These are phyloP conservation scores for Torymus tubicola DNA, from an alignment of 2,888 invertebrate genomes.

Conservation along the genomic window DNA sequence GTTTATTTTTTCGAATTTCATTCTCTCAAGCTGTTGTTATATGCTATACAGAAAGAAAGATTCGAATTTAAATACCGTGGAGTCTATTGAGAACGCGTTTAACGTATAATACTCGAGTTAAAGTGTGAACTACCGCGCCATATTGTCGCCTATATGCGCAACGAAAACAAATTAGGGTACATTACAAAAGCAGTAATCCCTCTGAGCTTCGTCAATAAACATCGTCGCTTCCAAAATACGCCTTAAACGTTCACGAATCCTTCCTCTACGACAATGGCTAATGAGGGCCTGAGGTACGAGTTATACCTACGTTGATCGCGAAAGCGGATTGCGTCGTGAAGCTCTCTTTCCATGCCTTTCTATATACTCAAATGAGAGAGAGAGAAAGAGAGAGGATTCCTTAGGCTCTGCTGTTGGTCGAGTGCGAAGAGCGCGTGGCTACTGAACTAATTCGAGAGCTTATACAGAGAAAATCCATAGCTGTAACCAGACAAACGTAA, in stretches of 20 bases:
- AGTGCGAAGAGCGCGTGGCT: not conserved
- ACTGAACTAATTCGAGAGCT: constrained; percentile 38
- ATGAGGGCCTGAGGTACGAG: constrained; percentile 5
- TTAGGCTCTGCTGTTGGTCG: not conserved
- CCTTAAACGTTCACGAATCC: not conserved
- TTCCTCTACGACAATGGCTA: constrained; percentile 22
- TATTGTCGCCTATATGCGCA: too few species aligned
- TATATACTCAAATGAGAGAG: constrained; percentile 35
- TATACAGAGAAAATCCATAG: constrained; percentile 27
- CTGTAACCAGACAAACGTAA: not conserved
- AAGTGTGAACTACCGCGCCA: too few species aligned
- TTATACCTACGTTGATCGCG: constrained; percentile 14
- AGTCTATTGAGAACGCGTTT: too few species aligned
- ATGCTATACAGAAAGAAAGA: too few species aligned
- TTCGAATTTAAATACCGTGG: too few species aligned
- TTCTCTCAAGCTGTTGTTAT: too few species aligned
- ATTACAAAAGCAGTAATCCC: too few species aligned
- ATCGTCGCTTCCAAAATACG: too few species aligned
- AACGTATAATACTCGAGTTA: too few species aligned
- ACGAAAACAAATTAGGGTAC: too few species aligned
- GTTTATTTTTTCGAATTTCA: too few species aligned
- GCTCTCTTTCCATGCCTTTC: not conserved
- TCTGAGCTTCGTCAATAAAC: too few species aligned
- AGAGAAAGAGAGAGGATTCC: constrained; percentile 30
- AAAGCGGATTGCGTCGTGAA: constrained; percentile 46